A percentile compares a stretch with the other conserved stretches of the same genome.
These are phyloP conservation scores for Oegoconia quadripuncta DNA, from an alignment of 2,888 invertebrate species.

Conservation along the genomic window DNA sequence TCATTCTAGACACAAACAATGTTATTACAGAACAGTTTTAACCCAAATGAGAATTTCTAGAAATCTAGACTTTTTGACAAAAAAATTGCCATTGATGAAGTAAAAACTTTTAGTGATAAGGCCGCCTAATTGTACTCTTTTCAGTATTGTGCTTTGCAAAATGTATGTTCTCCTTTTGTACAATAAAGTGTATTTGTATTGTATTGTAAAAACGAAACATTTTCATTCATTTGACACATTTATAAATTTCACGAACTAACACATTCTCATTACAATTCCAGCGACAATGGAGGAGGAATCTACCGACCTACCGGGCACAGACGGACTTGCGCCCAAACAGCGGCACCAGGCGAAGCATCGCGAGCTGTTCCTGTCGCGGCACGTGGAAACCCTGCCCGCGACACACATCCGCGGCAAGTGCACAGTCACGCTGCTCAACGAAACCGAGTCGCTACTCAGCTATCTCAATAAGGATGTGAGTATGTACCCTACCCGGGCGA, in stretches of 20 bases:
- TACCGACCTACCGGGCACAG: constrained; percentile 79
- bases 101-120: no score
- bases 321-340: constrained; percentile 89
- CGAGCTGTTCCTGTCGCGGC: constrained; percentile 98
- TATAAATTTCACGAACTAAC: neutral
- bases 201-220: no score
- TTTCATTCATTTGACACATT: no score
- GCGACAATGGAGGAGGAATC: constrained; percentile 85
- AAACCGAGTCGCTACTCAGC: constrained; percentile 97
- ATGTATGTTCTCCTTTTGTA: no score
- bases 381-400: constrained; percentile 98
- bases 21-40: no score
- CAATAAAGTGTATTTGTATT: no score
- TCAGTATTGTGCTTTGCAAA: no score
- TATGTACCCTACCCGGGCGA: constrained; percentile 55
- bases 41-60: no score
- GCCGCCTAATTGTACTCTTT: no score
- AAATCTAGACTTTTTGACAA: no score
- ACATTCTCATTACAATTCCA: constrained; percentile 41
- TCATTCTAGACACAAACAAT: no score
- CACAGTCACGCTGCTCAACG: constrained; percentile 98
- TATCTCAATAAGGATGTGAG: constrained; percentile 97
- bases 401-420: constrained; percentile 99
- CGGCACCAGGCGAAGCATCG: constrained; percentile 98
- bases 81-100: no score